Conservation (phyloP, 2,888 invertebrate genomes). For the Lymantria monacha region DNA sequence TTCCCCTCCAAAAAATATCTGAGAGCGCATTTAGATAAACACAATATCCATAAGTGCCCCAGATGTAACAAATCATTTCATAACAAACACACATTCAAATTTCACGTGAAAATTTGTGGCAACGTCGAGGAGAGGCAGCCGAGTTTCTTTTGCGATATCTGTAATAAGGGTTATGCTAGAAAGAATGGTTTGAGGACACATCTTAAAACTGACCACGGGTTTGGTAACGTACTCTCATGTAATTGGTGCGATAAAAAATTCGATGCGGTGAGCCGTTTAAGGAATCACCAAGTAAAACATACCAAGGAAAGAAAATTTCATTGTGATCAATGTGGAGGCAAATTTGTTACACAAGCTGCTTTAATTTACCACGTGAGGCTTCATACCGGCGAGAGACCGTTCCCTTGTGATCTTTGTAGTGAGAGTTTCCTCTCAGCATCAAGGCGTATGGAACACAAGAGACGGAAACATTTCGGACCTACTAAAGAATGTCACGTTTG, state of each 20-base stretch:
- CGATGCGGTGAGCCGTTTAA: constrained; percentile 70
- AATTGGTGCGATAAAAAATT: constrained; percentile 64
- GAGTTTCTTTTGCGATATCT: constrained; percentile 55
- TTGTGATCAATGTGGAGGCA: constrained; percentile 59
- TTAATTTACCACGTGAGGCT: constrained; percentile 66
- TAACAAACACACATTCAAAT: constrained; percentile 50
- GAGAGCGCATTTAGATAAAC: constrained; percentile 55
- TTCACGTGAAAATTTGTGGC: constrained; percentile 57
- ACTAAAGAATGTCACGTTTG: constrained; percentile 66
- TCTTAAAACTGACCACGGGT: constrained; percentile 62
- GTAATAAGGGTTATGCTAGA: constrained; percentile 67
- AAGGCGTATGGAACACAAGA: constrained; percentile 69
- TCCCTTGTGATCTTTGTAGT: constrained; percentile 59
- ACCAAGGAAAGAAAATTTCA: constrained; percentile 69
- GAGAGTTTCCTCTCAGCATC: constrained; percentile 73
- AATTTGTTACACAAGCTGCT: constrained; percentile 71
- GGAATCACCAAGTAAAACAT: constrained; percentile 66
- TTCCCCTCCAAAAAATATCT: constrained; percentile 57
- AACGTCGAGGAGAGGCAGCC: constrained; percentile 30
- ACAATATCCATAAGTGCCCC: constrained; percentile 51
- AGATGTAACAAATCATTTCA: constrained; percentile 52
- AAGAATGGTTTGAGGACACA: constrained; percentile 59
- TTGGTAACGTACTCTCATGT: constrained; percentile 66
- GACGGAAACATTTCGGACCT: constrained; percentile 68
- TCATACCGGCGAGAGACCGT: constrained; percentile 74